These are phyloP conservation scores for Rhinatrema bivittatum DNA, from an alignment of 2,797 vertebrate genomes.

Conservation along the genomic window DNA sequence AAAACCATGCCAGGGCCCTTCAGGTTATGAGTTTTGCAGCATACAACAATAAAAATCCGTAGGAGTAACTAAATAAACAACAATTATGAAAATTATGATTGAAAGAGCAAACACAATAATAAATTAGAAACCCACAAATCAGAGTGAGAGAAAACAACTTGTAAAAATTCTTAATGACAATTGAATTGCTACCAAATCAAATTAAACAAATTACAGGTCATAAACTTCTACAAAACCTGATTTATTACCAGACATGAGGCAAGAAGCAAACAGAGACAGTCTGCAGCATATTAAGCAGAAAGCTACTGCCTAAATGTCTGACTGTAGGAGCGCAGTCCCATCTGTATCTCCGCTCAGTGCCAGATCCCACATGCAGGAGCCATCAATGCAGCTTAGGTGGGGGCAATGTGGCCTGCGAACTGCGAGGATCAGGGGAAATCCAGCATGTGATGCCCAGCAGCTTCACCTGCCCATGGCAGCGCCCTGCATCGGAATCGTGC, in stretches of 20 bases:
- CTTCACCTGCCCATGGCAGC: no score
- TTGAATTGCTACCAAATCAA: slow-evolving; percentile 20
- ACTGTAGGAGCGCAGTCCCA: no score
- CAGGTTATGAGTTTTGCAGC: no score
- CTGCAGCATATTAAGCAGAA: slow-evolving; percentile 1
- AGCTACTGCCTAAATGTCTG: no score
- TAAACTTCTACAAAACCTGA: slow-evolving; percentile 6
- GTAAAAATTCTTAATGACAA: slow-evolving; percentile 19
- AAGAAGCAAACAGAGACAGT: background rate
- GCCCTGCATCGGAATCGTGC: no score
- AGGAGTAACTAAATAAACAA: background rate
- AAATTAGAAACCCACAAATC: background rate
- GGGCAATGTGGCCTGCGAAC: background rate
- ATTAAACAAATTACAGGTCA: slow-evolving; percentile 3
- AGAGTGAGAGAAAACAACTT: background rate
- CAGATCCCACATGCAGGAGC: background rate
- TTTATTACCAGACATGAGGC: background rate
- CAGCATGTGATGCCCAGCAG: no score
- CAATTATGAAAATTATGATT: background rate
- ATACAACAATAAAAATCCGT: background rate
- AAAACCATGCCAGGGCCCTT: no score
- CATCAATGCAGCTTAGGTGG: background rate
- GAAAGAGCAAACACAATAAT: slow-evolving; percentile 6
- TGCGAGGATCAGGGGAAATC: fast-evolving
- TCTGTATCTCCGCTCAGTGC: background rate